Evolutionary conservation across 2,797 vertebrate species (phyloP).

Genomic region (Hybognathus amarus): DNA sequence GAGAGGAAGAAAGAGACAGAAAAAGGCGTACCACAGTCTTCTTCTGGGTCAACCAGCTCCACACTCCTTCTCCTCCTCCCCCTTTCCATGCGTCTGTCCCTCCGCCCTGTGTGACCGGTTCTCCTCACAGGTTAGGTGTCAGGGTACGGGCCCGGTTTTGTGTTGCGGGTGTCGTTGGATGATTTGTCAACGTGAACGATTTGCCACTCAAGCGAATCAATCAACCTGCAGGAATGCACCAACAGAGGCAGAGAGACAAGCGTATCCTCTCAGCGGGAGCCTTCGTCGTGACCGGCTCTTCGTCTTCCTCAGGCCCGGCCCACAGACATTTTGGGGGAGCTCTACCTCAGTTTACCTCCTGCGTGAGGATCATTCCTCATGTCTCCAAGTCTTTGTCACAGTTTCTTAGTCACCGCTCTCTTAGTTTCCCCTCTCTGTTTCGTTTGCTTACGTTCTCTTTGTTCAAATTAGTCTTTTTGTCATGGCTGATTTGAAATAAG

Average conservation of each 20-base stretch:
- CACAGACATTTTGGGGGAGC: slow-evolving; percentile 43
- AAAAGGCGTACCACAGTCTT: slow-evolving; percentile 63
- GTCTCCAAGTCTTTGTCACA: slow-evolving; percentile 34
- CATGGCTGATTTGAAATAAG: slow-evolving; percentile 81
- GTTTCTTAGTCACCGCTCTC: slow-evolving; percentile 59
- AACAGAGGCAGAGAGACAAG: slow-evolving; percentile 50
- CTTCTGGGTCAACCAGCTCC: slow-evolving; percentile 68
- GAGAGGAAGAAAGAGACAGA: slow-evolving; percentile 63
- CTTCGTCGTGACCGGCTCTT: slow-evolving; percentile 54
- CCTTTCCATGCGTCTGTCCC: slow-evolving; percentile 40
- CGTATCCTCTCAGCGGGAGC: slow-evolving; percentile 55
- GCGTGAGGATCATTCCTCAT: slow-evolving; percentile 36
- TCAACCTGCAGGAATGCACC: slow-evolving; percentile 67
- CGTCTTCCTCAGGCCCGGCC: slow-evolving; percentile 57
- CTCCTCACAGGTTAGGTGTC: slow-evolving; percentile 79
- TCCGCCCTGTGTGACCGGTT: slow-evolving; percentile 55
- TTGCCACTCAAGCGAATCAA: slow-evolving; percentile 75
- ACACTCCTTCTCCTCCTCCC: slow-evolving; percentile 43
- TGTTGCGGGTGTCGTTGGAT: slow-evolving; percentile 74
- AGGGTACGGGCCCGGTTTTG: slow-evolving; percentile 74
- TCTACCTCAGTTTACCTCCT: slow-evolving; percentile 51
- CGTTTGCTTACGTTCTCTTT: slow-evolving; percentile 66
- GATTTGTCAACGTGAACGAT: slow-evolving; percentile 82
- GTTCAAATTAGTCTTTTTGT: slow-evolving; percentile 80
- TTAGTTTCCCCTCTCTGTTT: slow-evolving; percentile 58